Evolutionary conservation across 23 tunicate genomes (phyloP).

Genomic region (Styela plicata): DNA sequence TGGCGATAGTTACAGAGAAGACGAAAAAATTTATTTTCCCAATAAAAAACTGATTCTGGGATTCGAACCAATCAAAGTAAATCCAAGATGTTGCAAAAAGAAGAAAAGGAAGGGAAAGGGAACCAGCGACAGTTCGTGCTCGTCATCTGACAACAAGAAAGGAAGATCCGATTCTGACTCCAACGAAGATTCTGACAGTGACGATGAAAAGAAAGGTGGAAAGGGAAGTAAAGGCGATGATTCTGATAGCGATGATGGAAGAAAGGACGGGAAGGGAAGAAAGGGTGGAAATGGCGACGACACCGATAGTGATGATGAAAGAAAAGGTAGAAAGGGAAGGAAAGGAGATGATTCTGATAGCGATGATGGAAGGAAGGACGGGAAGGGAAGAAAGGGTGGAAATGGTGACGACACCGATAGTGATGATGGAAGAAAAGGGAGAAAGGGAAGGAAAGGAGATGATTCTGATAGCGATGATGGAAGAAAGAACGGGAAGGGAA

Average conservation of each 20-base stretch:
- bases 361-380: not conserved
- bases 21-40: not conserved
- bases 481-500: not conserved
- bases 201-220: not conserved
- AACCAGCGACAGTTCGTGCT: not conserved
- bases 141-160: not conserved
- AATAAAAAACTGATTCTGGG: not conserved
- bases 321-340: not conserved
- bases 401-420: not conserved
- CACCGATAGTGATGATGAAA: not conserved
- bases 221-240: not conserved
- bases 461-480: not conserved
- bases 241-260: not conserved
- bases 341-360: not conserved
- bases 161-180: not conserved
- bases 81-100: not conserved
- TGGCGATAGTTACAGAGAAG: not conserved
- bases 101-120: not conserved
- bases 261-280: not conserved
- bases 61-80: not conserved
- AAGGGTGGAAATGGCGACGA: not conserved
- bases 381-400: not conserved
- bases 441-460: not conserved
- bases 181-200: not conserved
- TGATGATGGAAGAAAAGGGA: not conserved